Evolutionary conservation across 1,140 invertebrate species (phyloP).

Genomic region (Cotesia glomerata): DNA sequence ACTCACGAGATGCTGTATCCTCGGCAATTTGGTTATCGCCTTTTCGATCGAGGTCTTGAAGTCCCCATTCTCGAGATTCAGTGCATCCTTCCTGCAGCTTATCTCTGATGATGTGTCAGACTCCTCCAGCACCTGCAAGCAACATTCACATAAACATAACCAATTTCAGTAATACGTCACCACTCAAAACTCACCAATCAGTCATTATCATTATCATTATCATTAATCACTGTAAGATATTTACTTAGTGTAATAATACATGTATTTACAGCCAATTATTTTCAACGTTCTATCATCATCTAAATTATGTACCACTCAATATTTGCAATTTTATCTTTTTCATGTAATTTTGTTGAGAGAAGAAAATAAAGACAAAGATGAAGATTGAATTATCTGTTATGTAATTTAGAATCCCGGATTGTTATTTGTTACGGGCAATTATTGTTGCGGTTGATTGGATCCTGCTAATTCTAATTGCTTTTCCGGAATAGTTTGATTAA

Average conservation of each 20-base stretch:
- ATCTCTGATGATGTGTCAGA: constrained; percentile 67
- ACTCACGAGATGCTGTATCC: constrained; percentile 63
- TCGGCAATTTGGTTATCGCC: constrained; percentile 63
- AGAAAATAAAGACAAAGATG: neutral
- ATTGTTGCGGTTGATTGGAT: neutral
- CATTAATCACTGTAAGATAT: neutral
- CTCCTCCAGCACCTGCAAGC: constrained; percentile 62
- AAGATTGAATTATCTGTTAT: neutral
- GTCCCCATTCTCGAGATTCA: constrained; percentile 61
- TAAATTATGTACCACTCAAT: neutral
- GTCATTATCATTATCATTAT: neutral
- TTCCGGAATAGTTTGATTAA: neutral
- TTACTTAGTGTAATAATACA: too few relatives aligned
- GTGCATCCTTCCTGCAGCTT: constrained; percentile 63
- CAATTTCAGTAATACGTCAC: constrained; percentile 27
- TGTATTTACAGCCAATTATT: too few relatives aligned
- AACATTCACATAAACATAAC: constrained; percentile 31
- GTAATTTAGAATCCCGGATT: neutral
- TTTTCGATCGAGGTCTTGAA: constrained; percentile 62
- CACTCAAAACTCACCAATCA: neutral
- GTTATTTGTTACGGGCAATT: neutral
- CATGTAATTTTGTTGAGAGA: neutral
- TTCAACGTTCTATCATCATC: neutral
- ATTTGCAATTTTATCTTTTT: too few relatives aligned
- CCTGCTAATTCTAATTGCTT: constrained; percentile 11